Evolutionary conservation across 1,140 invertebrate species (phyloP).

Genomic region (Telenomus remus): DNA sequence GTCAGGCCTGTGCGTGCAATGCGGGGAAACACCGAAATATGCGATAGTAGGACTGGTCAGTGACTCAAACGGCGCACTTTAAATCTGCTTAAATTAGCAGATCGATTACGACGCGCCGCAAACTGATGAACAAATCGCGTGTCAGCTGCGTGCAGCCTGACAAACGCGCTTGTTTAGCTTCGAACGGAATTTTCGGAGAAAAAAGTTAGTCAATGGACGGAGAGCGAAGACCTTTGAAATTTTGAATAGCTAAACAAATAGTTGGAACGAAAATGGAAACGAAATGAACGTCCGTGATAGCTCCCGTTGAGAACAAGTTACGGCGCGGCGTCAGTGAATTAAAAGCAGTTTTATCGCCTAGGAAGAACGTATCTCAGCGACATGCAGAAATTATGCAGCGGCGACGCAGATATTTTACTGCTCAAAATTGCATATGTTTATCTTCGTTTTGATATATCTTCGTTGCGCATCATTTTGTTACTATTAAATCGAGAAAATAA

Average conservation of each 20-base stretch:
- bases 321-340: constrained; percentile 15
- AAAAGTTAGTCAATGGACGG: constrained; percentile 2
- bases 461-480: too few species aligned
- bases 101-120: constrained; percentile 7
- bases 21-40: constrained; percentile 36
- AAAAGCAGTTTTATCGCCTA: constrained; percentile 13
- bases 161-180: neutral
- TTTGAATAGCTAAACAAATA: neutral
- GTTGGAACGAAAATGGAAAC: constrained; percentile 1
- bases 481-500: too few species aligned
- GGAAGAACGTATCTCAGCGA: constrained; percentile 10
- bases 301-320: constrained; percentile 11
- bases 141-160: neutral
- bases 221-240: constrained; percentile 1
- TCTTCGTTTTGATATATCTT: too few species aligned
- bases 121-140: constrained; percentile 1
- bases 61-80: constrained; percentile 21
- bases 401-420: too few species aligned
- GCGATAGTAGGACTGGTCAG: constrained; percentile 43
- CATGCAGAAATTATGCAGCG: neutral
- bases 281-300: constrained; percentile 3
- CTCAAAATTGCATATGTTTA: too few species aligned
- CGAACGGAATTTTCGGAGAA: neutral
- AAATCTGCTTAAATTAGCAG: constrained; percentile 7
- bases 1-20: constrained; percentile 11